phyloP scores from a whole-genome alignment of 2,888 invertebrate genomes.

The Acanthococcus lagerstroemiae region DNA sequence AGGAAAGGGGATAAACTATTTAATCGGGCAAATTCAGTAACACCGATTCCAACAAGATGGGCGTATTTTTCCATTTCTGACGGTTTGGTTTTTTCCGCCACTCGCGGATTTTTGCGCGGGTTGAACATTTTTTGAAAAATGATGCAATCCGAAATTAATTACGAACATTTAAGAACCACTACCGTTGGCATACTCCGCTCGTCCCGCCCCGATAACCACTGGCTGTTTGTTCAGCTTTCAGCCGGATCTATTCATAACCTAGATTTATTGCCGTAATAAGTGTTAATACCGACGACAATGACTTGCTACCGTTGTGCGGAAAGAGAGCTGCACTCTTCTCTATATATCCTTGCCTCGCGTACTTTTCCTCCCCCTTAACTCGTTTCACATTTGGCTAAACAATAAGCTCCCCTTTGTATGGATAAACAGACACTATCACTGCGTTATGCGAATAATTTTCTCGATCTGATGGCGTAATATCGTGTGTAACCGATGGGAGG shows the following conservation, averaged over 20 bases:
- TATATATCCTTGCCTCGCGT: background rate
- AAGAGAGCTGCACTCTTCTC: slow-evolving; percentile 2
- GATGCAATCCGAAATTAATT: slow-evolving; percentile 26
- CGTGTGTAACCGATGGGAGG: background rate
- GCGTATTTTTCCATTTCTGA: too few relatives aligned
- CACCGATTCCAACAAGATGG: too few relatives aligned
- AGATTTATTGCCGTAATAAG: slow-evolving; percentile 31
- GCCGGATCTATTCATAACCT: slow-evolving; percentile 30
- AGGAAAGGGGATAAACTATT: too few relatives aligned
- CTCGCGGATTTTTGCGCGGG: too few relatives aligned
- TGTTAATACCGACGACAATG: slow-evolving; percentile 31
- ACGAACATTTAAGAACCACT: slow-evolving; percentile 28
- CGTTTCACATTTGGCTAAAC: slow-evolving; percentile 26
- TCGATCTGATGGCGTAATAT: slow-evolving; percentile 1
- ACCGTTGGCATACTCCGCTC: background rate
- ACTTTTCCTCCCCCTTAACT: slow-evolving; percentile 6
- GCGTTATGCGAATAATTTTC: slow-evolving; percentile 23
- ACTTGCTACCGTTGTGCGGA: slow-evolving; percentile 14
- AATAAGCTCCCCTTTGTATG: slow-evolving; percentile 26
- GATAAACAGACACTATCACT: slow-evolving; percentile 19
- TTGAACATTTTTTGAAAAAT: slow-evolving; percentile 27
- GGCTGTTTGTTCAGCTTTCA: slow-evolving; percentile 31
- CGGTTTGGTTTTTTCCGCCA: too few relatives aligned
- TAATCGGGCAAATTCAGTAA: too few relatives aligned
- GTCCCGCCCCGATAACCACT: slow-evolving; percentile 21